Conservation (phyloP, 1,140 invertebrate genomes). For the Zaprionus taronus region DNA sequence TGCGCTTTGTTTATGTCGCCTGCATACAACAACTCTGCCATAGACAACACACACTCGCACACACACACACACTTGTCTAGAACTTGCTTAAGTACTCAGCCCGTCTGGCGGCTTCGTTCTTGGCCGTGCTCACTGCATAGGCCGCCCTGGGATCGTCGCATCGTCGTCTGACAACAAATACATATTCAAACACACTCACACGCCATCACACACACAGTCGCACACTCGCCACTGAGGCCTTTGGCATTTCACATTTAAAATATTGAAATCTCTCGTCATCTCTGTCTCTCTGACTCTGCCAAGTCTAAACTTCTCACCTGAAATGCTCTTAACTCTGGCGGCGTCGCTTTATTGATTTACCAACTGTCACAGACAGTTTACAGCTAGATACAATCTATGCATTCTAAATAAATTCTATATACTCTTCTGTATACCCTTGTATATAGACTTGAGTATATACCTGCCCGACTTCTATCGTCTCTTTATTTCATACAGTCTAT, state of each 20-base stretch:
- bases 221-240: constrained; percentile 26
- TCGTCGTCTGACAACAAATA: constrained; percentile 14
- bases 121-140: constrained; percentile 26
- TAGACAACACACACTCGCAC: constrained; percentile 25
- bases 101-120: constrained; percentile 49
- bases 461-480: too few species aligned
- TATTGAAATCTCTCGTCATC: constrained; percentile 58
- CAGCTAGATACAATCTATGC: not conserved
- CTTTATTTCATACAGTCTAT: too few species aligned
- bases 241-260: constrained; percentile 60
- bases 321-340: constrained; percentile 10
- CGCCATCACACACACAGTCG: not conserved
- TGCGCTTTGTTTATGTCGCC: constrained; percentile 50
- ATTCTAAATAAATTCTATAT: not conserved
- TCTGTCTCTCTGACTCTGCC: constrained; percentile 29
- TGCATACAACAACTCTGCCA: constrained; percentile 31
- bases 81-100: constrained; percentile 67
- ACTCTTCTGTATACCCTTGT: too few species aligned
- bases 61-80: constrained; percentile 50
- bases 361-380: constrained; percentile 20
- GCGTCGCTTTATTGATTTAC: constrained; percentile 60
- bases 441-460: too few species aligned
- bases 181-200: not conserved
- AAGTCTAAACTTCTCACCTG: constrained; percentile 34
- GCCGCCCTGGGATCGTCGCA: constrained; percentile 28